A percentile compares a stretch with the other conserved stretches of the same genome.
Evolutionary conservation across 1,140 invertebrate species (phyloP).

Genomic region (Drosophila eugracilis): DNA sequence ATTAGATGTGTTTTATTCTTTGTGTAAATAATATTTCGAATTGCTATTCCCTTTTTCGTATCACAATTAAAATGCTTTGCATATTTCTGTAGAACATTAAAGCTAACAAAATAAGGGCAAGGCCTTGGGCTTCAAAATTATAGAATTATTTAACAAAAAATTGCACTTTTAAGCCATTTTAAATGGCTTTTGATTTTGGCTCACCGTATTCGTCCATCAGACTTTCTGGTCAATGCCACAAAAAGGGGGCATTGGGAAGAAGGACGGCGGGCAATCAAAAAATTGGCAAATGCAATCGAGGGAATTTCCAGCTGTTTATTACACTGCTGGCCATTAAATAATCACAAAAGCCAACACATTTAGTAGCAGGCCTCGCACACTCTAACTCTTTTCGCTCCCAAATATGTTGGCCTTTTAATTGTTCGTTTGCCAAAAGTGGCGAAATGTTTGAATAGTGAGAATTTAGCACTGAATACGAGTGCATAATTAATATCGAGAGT

Average conservation of each 20-base stretch:
- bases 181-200: neutral
- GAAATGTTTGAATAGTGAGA: constrained; percentile 49
- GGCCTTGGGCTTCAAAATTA: too few species aligned
- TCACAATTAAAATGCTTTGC: too few species aligned
- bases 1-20: neutral
- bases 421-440: constrained; percentile 59
- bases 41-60: too few species aligned
- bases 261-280: constrained; percentile 7
- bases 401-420: constrained; percentile 46
- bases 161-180: neutral
- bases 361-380: constrained; percentile 32
- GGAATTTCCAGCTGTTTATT: constrained; percentile 29
- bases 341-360: constrained; percentile 72
- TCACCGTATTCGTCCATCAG: neutral
- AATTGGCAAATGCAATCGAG: constrained; percentile 1
- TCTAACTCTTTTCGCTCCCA: neutral
- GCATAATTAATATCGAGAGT: constrained; percentile 52
- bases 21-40: too few species aligned
- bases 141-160: too few species aligned
- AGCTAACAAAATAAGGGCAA: too few species aligned
- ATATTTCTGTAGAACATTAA: too few species aligned
- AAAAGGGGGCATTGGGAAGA: neutral
- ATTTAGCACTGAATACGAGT: constrained; percentile 44
- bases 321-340: constrained; percentile 47
- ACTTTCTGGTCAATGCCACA: neutral